Evolutionary conservation across 2,888 invertebrate genomes (phyloP), one percentile per base, ranked within the genome.

Genomic region (Alentia gelatinosa): DNA sequence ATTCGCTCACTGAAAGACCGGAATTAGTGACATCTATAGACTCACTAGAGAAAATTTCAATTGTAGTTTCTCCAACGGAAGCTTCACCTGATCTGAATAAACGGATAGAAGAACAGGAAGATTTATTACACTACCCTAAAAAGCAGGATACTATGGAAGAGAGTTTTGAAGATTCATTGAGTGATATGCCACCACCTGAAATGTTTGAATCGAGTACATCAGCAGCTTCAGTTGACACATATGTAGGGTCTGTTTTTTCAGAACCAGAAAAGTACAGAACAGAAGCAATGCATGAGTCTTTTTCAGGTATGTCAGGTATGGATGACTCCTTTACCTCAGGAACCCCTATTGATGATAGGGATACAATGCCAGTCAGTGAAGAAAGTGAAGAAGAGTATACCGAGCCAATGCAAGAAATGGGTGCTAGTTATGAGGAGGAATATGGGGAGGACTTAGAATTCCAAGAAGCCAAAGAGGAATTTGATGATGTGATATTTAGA

Each of bases 191-290:
- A 4, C 86, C 86, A 12, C 47, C 86, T 86, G 86, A 86, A 33
- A 86, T 86, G 86, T 86, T 86, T 86, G 86, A 86, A 86, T 86
- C 86, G 1, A 86, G 86, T 35, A 86, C 86, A 86, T 86, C 86
- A 86, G 86, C 86, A 86, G 86, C 86, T 33, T 86, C 86, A 86
- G 86, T 50, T 42, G 86, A 86, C 30, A 86, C 86, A 42, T 86
- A 33, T 86, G 50, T 86, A 30, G 86, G 86, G 3, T 86, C 86
- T 47, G 86, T 86, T 33, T 86, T 47, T 35, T 86, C 86, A 47
- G 86, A 86, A 30, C 86, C 86, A 86, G 86, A 86, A 86, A 86
- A 86, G 50, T 86, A 86, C 47, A 86, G 86, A 86, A 86, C 86
- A 42, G 86, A 86, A 86, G 86, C 86, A 26, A 86, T 86, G 86